Evolutionary conservation across 2,113 vertebrate species (phyloP), one percentile per base, ranked within the genome.

Genomic region (Triplophysa dalaica): DNA sequence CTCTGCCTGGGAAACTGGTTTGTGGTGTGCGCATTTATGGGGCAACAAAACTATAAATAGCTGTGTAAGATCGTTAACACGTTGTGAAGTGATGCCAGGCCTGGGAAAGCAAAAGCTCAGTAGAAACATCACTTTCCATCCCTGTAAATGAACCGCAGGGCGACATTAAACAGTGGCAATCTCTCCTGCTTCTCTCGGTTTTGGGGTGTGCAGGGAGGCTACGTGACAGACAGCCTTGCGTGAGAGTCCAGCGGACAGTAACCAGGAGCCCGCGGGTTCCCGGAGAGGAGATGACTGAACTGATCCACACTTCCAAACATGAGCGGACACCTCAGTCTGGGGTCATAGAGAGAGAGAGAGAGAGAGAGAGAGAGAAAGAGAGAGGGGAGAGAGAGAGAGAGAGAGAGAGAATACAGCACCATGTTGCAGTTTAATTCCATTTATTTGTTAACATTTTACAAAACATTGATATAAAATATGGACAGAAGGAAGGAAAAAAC

Each of bases 301-400:
- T 80, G 43, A 74, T 75, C 79, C 26, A n/a, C 79, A 56, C 45
- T 26, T 41, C 62, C 62, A 80, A 80, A 80, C 79, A 52, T 54
- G 70, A 80, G 69, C n/a, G n/a, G 78, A 80, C 78, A 76, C 62
- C 74, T 76, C 61, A 76, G 74, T 76, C 74, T 76, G 74, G 74
- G 75, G 75, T 45, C 62, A 54, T 17, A 65, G 73, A 60, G 56
- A 56, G 68, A 72, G 2, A 2, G 66, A 11, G 19, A 79, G 67
- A 62, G 22, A 70, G 54, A 33, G 17, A 64, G 29, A 24, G n/a
- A 33, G 43, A 12, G 43, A 45, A 10, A 45, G 43, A 11, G 2
- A 12, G 43, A 43, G 43, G 2, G 43, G 43, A 43, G 43, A 45
- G 43, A 45, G 43, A 45, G 43, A 12, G 10, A 45, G 43, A 45